phyloP scores from a whole-genome alignment of 2,888 invertebrate species.

The Netelia virgata region DNA sequence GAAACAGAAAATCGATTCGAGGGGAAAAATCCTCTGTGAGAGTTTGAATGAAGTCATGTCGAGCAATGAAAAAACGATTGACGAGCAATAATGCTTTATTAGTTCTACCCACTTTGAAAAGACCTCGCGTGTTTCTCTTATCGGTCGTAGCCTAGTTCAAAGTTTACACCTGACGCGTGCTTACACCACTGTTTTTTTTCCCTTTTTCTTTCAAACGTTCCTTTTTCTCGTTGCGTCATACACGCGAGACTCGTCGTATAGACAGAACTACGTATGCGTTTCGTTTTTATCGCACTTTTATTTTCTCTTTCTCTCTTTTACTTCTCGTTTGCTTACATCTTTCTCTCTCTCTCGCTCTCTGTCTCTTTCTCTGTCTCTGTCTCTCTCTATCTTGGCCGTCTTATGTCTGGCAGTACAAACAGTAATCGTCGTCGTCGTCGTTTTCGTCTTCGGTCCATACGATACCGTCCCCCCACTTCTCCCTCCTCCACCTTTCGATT shows the following conservation, averaged over 20 bases:
- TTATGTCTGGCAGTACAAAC: conserved; percentile 43
- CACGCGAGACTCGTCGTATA: conserved; percentile 1
- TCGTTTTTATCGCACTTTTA: conserved; percentile 7
- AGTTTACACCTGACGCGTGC: conserved; percentile 53
- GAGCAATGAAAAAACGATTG: conserved; percentile 31
- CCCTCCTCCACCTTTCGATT: neutral
- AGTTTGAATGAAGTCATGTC: too few relatives aligned
- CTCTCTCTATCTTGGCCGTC: conserved; percentile 1
- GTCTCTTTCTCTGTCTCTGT: too few relatives aligned
- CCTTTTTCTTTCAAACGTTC: neutral
- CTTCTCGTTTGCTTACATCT: conserved; percentile 1
- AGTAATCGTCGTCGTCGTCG: conserved; percentile 36
- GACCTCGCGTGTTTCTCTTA: conserved; percentile 45
- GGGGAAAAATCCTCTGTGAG: too few relatives aligned
- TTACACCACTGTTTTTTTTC: neutral
- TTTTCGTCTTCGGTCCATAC: conserved; percentile 62
- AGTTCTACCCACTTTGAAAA: conserved; percentile 15
- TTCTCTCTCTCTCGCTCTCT: neutral
- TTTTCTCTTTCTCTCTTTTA: neutral
- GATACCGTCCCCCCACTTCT: neutral
- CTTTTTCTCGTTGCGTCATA: neutral
- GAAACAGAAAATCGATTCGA: too few relatives aligned
- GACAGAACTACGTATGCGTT: neutral
- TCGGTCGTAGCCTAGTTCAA: conserved; percentile 65
- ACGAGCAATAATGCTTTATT: conserved; percentile 25